Evolutionary conservation across 2,888 invertebrate genomes (phyloP), one percentile per base, ranked within the genome.

Genomic region (Napeogenes inachia): DNA sequence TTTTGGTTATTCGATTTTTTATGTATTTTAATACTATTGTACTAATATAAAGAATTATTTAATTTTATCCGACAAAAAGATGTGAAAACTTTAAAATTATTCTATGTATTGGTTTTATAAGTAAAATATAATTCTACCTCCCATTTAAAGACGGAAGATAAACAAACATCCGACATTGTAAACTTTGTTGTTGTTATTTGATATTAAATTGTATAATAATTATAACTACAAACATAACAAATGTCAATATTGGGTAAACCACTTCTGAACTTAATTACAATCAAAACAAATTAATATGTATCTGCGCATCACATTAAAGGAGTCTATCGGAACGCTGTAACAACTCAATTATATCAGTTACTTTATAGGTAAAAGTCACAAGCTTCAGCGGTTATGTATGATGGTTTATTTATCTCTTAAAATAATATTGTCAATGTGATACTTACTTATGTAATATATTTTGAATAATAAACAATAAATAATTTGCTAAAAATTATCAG

Each of bases 281-380:
- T 66, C 68, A 70, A 68, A 66, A 69, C 70, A 68, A 71, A 72
- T 73, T 72, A 72, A 73, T 73, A 71, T 71, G 72, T 72, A 72
- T 72, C 71, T 69, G 63, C 68, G 66, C 63, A 61, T 50, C 57
- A 63, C 60, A 67, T 68, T 70, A 68, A 68, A 68, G 69, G 68
- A 68, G 70, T 65, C 70, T 72, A 70, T 70, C 72, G 67, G 57
- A 62, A 64, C 60, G 57, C 13, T 59, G 58, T 60, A 63, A 68
- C 67, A 68, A 70, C 68, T 65, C 68, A 66, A 68, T 68, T 69
- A 69, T 58, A 65, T 46, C 59, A 56, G 63, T 59, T 59, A 32
- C 45, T 45, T 21, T 56, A 50, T 30, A 45, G 13, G 12, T 4
- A 3, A 21, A 62, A 56, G 55, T 64, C 46, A 57, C 5, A 60